These are phyloP conservation scores for Neomorphus geoffroyi DNA, from an alignment of 2,797 vertebrate species.

Conservation along the genomic window DNA sequence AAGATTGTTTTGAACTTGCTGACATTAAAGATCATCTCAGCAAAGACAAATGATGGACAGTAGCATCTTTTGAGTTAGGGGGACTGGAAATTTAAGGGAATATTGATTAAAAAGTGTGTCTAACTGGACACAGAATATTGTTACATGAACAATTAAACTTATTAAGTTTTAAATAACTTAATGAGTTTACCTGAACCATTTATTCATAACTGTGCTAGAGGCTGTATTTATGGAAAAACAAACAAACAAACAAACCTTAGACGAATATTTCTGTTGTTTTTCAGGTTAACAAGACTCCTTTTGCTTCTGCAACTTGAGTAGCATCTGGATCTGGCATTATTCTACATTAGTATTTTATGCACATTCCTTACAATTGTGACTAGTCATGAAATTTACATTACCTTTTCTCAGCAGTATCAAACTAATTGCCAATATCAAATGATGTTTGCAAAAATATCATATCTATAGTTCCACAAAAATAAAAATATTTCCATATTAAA, in stretches of 20 bases:
- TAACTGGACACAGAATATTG: background rate
- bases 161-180: background rate
- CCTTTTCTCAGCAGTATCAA: conserved; percentile 46
- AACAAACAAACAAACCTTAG: background rate
- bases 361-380: conserved; percentile 41
- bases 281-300: background rate
- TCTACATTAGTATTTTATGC: conserved; percentile 52
- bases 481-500: conserved; percentile 20
- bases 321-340: background rate
- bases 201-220: background rate
- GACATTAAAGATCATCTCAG: background rate
- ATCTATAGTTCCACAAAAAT: background rate
- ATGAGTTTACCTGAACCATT: background rate
- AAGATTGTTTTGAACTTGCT: background rate
- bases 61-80: background rate
- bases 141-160: background rate
- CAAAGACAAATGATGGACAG: background rate
- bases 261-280: background rate
- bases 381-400: conserved; percentile 49
- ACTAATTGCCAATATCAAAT: conserved; percentile 47
- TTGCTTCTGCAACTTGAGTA: conserved; percentile 1
- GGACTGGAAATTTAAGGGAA: background rate
- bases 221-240: background rate
- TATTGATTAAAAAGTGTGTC: background rate
- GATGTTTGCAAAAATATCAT: background rate